Evolutionary conservation across 2,113 vertebrate species (phyloP).

Genomic region (Smithornis capensis): DNA sequence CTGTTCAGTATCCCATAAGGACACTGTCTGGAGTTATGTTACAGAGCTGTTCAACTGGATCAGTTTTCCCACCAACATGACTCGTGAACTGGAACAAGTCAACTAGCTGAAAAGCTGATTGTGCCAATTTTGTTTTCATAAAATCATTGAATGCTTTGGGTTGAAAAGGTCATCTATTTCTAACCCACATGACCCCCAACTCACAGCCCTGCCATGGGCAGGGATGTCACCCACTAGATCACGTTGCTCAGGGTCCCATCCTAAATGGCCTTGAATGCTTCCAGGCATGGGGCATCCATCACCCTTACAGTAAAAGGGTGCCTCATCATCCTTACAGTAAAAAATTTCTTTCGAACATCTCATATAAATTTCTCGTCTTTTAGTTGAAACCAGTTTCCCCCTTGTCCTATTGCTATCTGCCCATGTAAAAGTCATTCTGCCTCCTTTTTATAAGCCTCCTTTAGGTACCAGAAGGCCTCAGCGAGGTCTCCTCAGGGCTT

Average conservation of each 20-base stretch:
- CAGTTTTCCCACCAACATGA: background rate
- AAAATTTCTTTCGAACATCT: background rate
- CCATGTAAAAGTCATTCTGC: rapidly evolving
- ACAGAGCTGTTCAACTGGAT: background rate
- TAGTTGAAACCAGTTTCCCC: background rate
- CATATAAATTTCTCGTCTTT: background rate
- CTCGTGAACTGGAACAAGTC: background rate
- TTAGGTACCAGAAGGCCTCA: background rate
- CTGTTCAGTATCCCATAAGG: background rate
- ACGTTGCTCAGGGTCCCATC: background rate
- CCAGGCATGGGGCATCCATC: background rate
- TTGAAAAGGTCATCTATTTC: background rate
- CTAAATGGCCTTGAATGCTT: background rate
- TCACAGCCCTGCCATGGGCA: background rate
- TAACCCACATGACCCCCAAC: background rate
- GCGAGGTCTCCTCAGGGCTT: background rate
- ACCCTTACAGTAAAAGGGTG: background rate
- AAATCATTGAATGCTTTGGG: background rate
- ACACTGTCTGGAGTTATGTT: background rate
- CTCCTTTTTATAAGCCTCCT: background rate
- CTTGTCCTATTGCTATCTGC: background rate
- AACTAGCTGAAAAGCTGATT: background rate
- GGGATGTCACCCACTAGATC: background rate
- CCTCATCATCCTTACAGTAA: background rate
- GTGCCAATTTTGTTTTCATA: background rate